Evolutionary conservation across 1,140 invertebrate species (phyloP).

Genomic region (Stenopsyche tienmushanensis): DNA sequence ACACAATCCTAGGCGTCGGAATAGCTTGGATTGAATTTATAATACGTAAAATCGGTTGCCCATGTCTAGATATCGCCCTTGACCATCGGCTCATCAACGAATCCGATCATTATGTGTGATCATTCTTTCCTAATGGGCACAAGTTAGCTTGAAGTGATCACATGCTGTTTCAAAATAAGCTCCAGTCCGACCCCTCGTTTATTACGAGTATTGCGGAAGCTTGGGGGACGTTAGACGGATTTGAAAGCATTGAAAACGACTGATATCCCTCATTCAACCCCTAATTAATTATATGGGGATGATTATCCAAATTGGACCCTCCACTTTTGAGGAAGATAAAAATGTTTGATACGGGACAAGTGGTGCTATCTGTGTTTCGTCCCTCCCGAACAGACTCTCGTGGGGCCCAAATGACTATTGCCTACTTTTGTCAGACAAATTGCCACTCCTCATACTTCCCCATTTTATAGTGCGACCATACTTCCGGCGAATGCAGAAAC

Average conservation of each 20-base stretch:
- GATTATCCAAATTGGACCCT: slow-evolving; percentile 41
- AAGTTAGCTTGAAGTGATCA: slow-evolving; percentile 17
- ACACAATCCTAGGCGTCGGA: too few species aligned
- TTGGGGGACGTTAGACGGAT: background rate
- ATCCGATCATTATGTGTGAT: background rate
- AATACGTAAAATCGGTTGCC: background rate
- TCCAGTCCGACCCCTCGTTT: background rate
- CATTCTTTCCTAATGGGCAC: background rate
- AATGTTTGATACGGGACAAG: slow-evolving; percentile 27
- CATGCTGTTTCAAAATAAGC: slow-evolving; percentile 16
- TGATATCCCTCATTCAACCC: slow-evolving; percentile 21
- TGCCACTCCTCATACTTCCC: slow-evolving; percentile 16
- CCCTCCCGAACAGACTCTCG: too few species aligned
- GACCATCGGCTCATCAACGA: background rate
- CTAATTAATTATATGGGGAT: slow-evolving; percentile 41
- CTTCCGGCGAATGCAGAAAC: too few species aligned
- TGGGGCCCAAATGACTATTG: background rate
- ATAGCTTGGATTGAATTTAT: background rate
- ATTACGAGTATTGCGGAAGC: background rate
- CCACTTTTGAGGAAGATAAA: slow-evolving; percentile 28
- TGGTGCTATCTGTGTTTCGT: slow-evolving; percentile 2
- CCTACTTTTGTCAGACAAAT: slow-evolving; percentile 17
- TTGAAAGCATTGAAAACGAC: slow-evolving; percentile 10
- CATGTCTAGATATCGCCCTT: background rate
- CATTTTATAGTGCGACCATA: too few species aligned